Conservation (phyloP, 1,140 invertebrate species). For the Drosophila bipectinata region DNA sequence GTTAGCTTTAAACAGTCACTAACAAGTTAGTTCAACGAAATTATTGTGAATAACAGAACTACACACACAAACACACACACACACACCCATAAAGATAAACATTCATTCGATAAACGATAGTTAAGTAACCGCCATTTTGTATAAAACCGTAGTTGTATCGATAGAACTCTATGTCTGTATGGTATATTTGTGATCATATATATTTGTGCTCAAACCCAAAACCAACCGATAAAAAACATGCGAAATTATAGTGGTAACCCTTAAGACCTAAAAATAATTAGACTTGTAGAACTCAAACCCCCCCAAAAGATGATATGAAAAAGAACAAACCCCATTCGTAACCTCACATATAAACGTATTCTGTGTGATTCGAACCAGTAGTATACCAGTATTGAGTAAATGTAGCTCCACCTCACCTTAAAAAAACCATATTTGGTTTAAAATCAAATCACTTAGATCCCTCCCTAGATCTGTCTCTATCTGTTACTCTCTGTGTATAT, state of each 20-base stretch:
- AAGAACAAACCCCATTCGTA: conserved; percentile 48
- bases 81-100: conserved; percentile 26
- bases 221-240: conserved; percentile 30
- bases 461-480: conserved; percentile 32
- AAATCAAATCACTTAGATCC: conserved; percentile 12
- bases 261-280: conserved; percentile 20
- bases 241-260: conserved; percentile 57
- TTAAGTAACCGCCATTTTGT: conserved; percentile 43
- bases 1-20: conserved; percentile 24
- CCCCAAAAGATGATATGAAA: conserved; percentile 14
- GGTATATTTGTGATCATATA: conserved; percentile 7
- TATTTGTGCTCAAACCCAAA: conserved; percentile 23
- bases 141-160: conserved; percentile 41
- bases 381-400: conserved; percentile 30
- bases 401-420: conserved; percentile 50
- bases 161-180: conserved; percentile 37
- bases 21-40: conserved; percentile 31
- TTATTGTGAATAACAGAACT: conserved; percentile 58
- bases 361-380: conserved; percentile 72
- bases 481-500: conserved; percentile 29
- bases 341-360: conserved; percentile 62
- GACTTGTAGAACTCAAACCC: conserved; percentile 28
- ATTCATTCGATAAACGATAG: conserved; percentile 26
- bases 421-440: background rate
- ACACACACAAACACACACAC: conserved; percentile 4